Evolutionary conservation across 2,888 invertebrate genomes (phyloP).

Genomic region (Lutraria lutraria): DNA sequence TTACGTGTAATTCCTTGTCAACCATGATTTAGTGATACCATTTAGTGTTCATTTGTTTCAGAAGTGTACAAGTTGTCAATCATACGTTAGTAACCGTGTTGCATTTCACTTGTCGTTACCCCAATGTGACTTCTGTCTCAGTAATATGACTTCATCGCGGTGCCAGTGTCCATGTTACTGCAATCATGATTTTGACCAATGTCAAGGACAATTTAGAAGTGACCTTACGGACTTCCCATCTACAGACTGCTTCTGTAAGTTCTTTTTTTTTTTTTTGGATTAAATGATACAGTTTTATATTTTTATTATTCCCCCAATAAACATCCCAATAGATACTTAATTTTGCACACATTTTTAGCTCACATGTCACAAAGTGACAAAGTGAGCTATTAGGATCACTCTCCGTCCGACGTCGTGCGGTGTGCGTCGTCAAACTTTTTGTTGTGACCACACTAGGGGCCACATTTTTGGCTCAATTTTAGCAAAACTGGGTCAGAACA

Average conservation of each 20-base stretch:
- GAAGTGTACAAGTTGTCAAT: conserved; percentile 56
- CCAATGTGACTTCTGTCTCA: conserved; percentile 45
- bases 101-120: conserved; percentile 40
- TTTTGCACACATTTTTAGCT: no score
- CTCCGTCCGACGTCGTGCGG: no score
- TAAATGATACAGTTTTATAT: no score
- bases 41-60: conserved; percentile 30
- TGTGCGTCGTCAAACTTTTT: no score
- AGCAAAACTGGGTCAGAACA: no score
- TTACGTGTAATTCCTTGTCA: no score
- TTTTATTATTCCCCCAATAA: no score
- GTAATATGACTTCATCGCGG: conserved; percentile 28
- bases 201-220: conserved; percentile 59
- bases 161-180: conserved; percentile 66
- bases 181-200: conserved; percentile 55
- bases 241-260: conserved; percentile 57
- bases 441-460: no score
- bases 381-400: no score
- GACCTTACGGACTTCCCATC: conserved; percentile 48
- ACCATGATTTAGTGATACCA: background rate
- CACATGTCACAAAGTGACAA: no score
- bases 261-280: background rate
- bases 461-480: no score
- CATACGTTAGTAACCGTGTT: background rate
- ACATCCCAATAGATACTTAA: no score